These are phyloP conservation scores for Clupea harengus DNA, from an alignment of 2,113 vertebrate species.

Conservation along the genomic window DNA sequence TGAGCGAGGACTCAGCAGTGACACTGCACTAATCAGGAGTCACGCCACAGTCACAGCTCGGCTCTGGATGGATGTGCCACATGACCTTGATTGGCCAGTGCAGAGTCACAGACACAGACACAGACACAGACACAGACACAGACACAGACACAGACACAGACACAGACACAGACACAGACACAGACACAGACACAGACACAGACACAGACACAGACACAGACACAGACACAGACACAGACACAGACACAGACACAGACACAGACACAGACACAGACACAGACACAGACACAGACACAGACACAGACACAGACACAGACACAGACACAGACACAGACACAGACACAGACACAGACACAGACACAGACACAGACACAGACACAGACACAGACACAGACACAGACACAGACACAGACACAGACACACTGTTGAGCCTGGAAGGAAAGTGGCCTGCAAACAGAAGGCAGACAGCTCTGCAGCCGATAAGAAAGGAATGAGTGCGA, in stretches of 20 bases:
- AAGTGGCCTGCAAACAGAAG: neutral
- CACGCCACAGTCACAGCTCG: neutral
- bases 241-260: neutral
- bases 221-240: neutral
- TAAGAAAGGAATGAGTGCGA: neutral
- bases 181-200: no score
- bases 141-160: neutral
- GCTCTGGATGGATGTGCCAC: neutral
- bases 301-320: neutral
- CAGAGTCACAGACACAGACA: neutral
- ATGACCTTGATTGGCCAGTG: neutral
- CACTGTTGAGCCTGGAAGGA: neutral
- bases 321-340: slow-evolving; percentile 7
- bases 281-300: neutral
- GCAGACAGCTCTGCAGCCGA: slow-evolving; percentile 9
- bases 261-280: slow-evolving; percentile 2
- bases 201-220: slow-evolving; percentile 1
- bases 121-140: slow-evolving; percentile 4
- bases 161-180: neutral
- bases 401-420: neutral
- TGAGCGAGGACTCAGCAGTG: neutral
- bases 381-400: slow-evolving; percentile 1
- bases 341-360: neutral
- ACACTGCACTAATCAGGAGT: neutral
- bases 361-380: slow-evolving; percentile 1